Evolutionary conservation across 2,888 invertebrate species (phyloP).

Genomic region (Agonopterix alstromeriana): DNA sequence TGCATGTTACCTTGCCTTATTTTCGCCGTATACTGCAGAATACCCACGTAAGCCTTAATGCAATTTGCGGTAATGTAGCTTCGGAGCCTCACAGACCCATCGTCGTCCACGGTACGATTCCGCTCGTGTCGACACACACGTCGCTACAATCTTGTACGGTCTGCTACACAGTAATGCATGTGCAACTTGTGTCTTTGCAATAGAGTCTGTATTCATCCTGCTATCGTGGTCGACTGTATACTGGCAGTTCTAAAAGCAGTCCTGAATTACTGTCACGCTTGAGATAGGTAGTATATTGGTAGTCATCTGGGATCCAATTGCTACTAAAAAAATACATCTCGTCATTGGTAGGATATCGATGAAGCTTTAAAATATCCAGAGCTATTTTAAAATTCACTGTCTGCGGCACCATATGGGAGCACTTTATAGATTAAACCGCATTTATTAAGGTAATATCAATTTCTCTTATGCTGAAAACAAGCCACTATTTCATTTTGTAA

Average conservation of each 20-base stretch:
- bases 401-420: constrained; percentile 18
- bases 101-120: constrained; percentile 2
- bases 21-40: constrained; percentile 34
- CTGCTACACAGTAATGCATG: background rate
- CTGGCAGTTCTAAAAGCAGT: constrained; percentile 12
- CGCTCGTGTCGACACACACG: constrained; percentile 8
- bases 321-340: background rate
- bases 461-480: constrained; percentile 33
- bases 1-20: background rate
- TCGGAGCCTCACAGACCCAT: constrained; percentile 12
- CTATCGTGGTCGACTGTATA: background rate
- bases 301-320: constrained; percentile 5
- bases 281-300: constrained; percentile 10
- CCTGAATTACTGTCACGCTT: constrained; percentile 27
- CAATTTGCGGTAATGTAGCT: constrained; percentile 66
- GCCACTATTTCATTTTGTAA: constrained; percentile 51
- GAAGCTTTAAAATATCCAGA: background rate
- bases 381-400: constrained; percentile 1
- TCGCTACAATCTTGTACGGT: constrained; percentile 4
- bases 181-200: constrained; percentile 6
- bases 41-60: constrained; percentile 56
- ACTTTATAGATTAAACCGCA: constrained; percentile 31
- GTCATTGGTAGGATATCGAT: background rate
- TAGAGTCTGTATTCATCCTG: background rate
- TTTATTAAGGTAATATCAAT: constrained; percentile 29